Percentiles rank a stretch among this genome's conserved stretches.
phyloP scores from a whole-genome alignment of 2,113 vertebrate species.

The Chunga burmeisteri region DNA sequence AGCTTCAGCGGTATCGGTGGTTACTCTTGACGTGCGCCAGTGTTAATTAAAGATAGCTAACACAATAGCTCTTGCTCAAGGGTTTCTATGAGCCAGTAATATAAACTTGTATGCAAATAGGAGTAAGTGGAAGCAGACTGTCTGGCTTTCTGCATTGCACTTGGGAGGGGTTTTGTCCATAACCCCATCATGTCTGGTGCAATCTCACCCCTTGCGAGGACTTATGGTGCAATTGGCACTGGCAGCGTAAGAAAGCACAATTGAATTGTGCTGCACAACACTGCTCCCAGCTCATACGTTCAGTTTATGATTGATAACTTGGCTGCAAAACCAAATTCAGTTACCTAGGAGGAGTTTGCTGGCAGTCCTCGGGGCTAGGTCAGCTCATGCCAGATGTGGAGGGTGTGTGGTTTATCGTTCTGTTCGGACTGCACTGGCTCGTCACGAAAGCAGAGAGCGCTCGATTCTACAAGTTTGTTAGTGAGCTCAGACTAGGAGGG shows the following conservation, averaged over 20 bases:
- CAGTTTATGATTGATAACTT: not conserved
- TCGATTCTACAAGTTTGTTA: not conserved
- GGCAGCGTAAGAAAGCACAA: not conserved
- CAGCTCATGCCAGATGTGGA: not conserved
- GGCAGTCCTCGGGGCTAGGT: not conserved
- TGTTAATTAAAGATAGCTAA: not conserved
- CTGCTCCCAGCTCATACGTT: not conserved
- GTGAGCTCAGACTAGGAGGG: not conserved
- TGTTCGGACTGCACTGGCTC: not conserved
- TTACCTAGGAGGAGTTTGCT: not conserved
- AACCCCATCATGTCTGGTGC: not conserved
- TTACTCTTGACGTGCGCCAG: fast-evolving
- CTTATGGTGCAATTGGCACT: not conserved
- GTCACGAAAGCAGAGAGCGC: not conserved
- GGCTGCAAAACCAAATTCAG: not conserved
- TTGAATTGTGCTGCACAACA: not conserved
- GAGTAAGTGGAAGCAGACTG: not conserved
- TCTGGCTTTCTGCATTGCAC: not conserved
- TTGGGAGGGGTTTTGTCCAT: not conserved
- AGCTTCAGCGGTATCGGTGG: fast-evolving
- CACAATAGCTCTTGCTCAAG: not conserved
- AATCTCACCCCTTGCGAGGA: fast-evolving
- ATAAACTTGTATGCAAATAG: not conserved
- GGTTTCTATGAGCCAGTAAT: not conserved
- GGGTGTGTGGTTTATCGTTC: fast-evolving